Evolutionary conservation across 2,113 vertebrate species (phyloP).

Genomic region (Dermatemys mawii): DNA sequence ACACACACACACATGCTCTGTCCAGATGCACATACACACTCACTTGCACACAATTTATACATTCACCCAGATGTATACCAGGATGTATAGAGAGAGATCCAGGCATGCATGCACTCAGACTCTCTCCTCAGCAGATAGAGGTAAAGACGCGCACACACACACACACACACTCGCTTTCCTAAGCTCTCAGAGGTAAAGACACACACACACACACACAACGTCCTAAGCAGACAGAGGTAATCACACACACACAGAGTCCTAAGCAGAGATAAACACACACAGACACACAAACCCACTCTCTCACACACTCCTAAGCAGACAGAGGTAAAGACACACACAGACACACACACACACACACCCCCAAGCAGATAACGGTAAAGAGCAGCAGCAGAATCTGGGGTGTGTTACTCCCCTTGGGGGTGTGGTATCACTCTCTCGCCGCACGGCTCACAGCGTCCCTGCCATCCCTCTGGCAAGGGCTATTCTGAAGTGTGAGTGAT

Average conservation of each 20-base stretch:
- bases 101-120: accelerated
- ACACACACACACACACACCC: too few relatives aligned
- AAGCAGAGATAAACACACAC: not conserved
- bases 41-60: too few relatives aligned
- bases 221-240: not conserved
- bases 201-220: too few relatives aligned
- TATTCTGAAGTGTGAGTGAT: not conserved
- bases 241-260: too few relatives aligned
- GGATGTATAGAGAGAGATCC: too few relatives aligned
- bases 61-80: too few relatives aligned
- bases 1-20: too few relatives aligned
- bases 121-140: not conserved
- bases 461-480: not conserved
- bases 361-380: not conserved
- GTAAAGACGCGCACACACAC: not conserved
- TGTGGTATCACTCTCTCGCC: not conserved
- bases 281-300: too few relatives aligned
- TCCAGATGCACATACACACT: too few relatives aligned
- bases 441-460: not conserved
- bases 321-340: not conserved
- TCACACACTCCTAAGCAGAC: not conserved
- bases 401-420: not conserved
- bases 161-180: too few relatives aligned
- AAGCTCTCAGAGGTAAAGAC: not conserved
- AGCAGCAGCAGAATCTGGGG: not conserved